Percentiles rank a stretch among this genome's conserved stretches.
Evolutionary conservation across 2,797 vertebrate species (phyloP).

Genomic region (Arrhamphus sclerolepis): DNA sequence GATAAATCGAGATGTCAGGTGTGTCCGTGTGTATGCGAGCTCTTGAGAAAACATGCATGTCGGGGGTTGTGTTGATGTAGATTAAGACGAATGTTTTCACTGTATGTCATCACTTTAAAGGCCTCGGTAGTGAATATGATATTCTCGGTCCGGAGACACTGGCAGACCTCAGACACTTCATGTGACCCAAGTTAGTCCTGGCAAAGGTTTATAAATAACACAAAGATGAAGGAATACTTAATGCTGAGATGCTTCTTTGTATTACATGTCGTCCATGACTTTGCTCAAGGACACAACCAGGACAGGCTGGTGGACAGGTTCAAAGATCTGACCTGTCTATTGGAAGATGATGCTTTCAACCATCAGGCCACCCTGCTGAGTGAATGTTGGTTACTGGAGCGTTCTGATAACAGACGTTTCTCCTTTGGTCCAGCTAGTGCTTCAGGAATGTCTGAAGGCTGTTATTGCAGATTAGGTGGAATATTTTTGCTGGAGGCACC

Average conservation of each 20-base stretch:
- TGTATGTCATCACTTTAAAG: slow-evolving; percentile 13
- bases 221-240: background rate
- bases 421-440: background rate
- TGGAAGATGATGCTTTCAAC: slow-evolving; percentile 6
- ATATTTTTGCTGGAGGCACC: slow-evolving; percentile 60
- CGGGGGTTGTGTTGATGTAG: too few relatives aligned
- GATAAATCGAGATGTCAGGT: slow-evolving; percentile 48
- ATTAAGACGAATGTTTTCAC: slow-evolving; percentile 22
- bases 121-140: too few relatives aligned
- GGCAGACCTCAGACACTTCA: slow-evolving; percentile 10
- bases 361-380: slow-evolving; percentile 40
- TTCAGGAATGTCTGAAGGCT: slow-evolving; percentile 59
- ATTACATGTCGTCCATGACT: slow-evolving; percentile 5
- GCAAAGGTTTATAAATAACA: background rate
- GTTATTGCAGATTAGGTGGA: slow-evolving; percentile 59
- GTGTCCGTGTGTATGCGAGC: slow-evolving; percentile 17
- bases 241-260: background rate
- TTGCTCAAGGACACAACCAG: background rate
- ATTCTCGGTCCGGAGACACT: slow-evolving; percentile 14
- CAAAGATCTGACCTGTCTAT: slow-evolving; percentile 30
- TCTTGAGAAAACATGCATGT: slow-evolving; percentile 2
- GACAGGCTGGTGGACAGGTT: slow-evolving; percentile 15
- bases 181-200: slow-evolving; percentile 4
- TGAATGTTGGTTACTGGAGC: slow-evolving; percentile 23
- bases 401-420: slow-evolving; percentile 48